These are phyloP conservation scores for Phoenoteleia sp. DNA, from an alignment of 2,888 invertebrate species.

Conservation along the genomic window DNA sequence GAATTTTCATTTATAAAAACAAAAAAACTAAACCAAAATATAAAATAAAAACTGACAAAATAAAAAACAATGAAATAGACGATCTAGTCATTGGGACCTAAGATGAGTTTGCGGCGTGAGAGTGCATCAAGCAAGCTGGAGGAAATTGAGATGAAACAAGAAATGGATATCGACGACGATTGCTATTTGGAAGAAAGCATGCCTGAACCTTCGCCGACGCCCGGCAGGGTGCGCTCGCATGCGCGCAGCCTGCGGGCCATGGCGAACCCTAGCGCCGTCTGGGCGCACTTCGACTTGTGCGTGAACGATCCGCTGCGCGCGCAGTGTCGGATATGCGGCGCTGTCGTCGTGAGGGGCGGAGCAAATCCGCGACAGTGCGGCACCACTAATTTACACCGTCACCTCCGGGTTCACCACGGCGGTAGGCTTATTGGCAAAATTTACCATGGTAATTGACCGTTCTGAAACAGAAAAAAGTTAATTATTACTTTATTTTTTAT, in stretches of 20 bases:
- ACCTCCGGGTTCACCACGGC: slow-evolving; percentile 85
- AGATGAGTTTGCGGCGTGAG: slow-evolving; percentile 53
- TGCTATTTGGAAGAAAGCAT: slow-evolving; percentile 80
- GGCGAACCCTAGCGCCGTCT: slow-evolving; percentile 86
- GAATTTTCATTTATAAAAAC: too few relatives aligned
- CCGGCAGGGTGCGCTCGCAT: slow-evolving; percentile 83
- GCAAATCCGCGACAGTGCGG: slow-evolving; percentile 86
- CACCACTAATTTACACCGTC: slow-evolving; percentile 85
- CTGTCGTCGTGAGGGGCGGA: slow-evolving; percentile 85
- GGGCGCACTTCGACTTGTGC: slow-evolving; percentile 86
- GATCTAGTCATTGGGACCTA: slow-evolving; percentile 68
- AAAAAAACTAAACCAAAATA: too few relatives aligned
- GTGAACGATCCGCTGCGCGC: slow-evolving; percentile 84
- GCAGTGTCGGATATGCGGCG: slow-evolving; percentile 85
- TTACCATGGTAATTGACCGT: slow-evolving; percentile 84
- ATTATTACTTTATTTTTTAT: too few relatives aligned
- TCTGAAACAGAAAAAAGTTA: too few relatives aligned
- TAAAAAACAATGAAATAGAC: slow-evolving; percentile 19
- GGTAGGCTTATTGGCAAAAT: slow-evolving; percentile 85
- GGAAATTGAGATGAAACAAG: slow-evolving; percentile 82
- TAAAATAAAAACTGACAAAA: too few relatives aligned
- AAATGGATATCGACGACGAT: slow-evolving; percentile 83
- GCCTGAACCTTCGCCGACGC: slow-evolving; percentile 68
- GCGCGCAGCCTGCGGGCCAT: slow-evolving; percentile 84
- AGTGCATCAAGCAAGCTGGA: slow-evolving; percentile 65